phyloP scores from a whole-genome alignment of 2,113 vertebrate species.

The Myocastor coypus region DNA sequence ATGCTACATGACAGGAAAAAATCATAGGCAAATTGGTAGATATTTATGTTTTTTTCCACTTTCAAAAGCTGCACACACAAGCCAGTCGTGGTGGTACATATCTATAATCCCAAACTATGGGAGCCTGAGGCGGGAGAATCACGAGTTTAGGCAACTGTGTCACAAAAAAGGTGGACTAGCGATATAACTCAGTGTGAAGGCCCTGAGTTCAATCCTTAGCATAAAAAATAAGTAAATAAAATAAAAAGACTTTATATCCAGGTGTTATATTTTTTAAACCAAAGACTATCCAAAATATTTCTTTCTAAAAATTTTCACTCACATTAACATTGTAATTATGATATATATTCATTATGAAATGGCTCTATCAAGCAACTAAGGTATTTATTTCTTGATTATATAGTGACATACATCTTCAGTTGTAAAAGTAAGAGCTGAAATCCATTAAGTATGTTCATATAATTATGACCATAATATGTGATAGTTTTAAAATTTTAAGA shows the following conservation, averaged over 20 bases:
- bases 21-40: neutral
- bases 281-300: neutral
- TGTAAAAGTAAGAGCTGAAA: constrained; percentile 41
- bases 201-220: neutral
- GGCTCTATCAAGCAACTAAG: neutral
- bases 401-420: constrained; percentile 42
- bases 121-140: neutral
- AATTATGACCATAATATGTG: constrained; percentile 6
- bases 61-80: neutral
- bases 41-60: neutral
- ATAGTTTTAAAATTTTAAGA: constrained; percentile 77
- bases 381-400: neutral
- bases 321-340: neutral
- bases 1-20: neutral
- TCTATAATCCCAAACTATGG: neutral
- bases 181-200: neutral
- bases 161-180: neutral
- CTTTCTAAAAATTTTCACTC: neutral
- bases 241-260: neutral
- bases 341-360: neutral
- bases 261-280: constrained; percentile 5
- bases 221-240: too few species aligned
- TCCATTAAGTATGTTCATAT: constrained; percentile 16
- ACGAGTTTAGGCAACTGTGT: neutral
- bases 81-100: neutral